Conservation (phyloP, 2,113 vertebrate species). For the Halcyon senegalensis region DNA sequence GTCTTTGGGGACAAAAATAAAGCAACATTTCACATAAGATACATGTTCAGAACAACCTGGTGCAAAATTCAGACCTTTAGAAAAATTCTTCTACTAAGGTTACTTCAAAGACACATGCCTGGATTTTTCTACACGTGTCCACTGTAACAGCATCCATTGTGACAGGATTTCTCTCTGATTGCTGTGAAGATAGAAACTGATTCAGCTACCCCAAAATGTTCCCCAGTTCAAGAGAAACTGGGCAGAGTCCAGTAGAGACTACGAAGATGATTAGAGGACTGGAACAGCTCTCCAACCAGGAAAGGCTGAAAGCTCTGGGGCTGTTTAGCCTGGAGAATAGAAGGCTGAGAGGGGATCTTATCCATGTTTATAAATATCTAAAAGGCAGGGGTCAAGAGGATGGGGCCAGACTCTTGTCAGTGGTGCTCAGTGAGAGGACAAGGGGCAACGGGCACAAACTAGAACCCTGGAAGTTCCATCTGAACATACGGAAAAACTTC, state of each 20-base stretch:
- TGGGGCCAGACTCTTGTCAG: not conserved
- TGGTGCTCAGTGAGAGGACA: not conserved
- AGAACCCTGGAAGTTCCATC: not conserved
- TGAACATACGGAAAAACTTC: not conserved
- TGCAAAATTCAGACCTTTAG: not conserved
- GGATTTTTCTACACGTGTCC: not conserved
- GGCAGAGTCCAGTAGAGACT: not conserved
- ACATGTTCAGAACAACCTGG: not conserved
- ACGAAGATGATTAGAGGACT: not conserved
- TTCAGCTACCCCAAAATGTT: not conserved
- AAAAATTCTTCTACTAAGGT: not conserved
- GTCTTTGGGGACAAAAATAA: not conserved
- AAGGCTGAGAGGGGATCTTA: not conserved
- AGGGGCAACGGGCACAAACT: not conserved
- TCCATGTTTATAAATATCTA: not conserved
- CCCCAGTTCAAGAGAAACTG: not conserved
- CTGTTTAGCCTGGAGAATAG: not conserved
- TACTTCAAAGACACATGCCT: not conserved
- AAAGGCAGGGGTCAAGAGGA: not conserved
- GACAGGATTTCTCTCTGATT: not conserved
- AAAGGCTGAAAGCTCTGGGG: not conserved
- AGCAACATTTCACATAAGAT: not conserved
- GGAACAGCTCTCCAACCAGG: not conserved
- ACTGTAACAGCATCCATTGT: rapidly evolving
- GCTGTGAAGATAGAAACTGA: not conserved